These are phyloP conservation scores for Eurosta solidaginis DNA, from an alignment of 1,140 invertebrate species.

Conservation along the genomic window DNA sequence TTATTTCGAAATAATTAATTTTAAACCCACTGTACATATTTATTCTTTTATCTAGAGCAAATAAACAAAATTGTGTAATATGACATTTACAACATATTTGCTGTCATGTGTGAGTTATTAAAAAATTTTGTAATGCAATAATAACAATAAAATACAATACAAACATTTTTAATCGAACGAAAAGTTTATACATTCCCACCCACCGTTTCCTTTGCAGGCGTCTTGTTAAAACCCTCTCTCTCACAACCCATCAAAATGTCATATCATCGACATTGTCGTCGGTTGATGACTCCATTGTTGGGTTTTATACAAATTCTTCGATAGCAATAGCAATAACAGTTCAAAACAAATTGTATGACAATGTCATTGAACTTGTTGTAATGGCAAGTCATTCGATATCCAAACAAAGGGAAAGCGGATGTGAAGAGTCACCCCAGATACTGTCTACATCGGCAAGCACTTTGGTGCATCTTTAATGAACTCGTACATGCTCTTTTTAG, in stretches of 20 bases:
- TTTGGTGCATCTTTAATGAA: background rate
- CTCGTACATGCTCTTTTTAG: too few species aligned
- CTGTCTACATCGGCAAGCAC: background rate
- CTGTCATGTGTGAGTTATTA: background rate
- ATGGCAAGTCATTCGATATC: background rate
- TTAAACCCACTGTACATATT: background rate
- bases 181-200: too few species aligned
- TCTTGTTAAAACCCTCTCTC: too few species aligned
- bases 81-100: background rate
- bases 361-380: conserved; percentile 14
- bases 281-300: background rate
- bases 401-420: background rate
- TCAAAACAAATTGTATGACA: background rate
- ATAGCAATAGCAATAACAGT: background rate
- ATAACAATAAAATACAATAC: too few species aligned
- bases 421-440: background rate
- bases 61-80: background rate
- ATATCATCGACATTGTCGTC: background rate
- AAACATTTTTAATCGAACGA: too few species aligned
- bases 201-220: too few species aligned
- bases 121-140: too few species aligned
- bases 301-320: background rate
- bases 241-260: too few species aligned
- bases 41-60: background rate
- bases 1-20: background rate